Conservation (phyloP, 2,888 invertebrate species). For the Eulithis prunata region DNA sequence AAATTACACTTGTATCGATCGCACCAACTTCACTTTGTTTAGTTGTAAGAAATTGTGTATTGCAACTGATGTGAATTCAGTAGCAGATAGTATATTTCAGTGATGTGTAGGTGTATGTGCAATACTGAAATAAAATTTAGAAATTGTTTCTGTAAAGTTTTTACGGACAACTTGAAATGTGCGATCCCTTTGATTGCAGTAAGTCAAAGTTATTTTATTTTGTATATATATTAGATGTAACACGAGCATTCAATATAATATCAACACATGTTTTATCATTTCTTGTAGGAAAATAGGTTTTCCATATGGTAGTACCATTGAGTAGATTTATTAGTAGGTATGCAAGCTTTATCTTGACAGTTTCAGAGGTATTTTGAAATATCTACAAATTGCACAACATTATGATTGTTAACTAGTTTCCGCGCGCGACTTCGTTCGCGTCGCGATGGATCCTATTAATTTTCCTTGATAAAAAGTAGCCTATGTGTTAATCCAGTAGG, state of each 20-base stretch:
- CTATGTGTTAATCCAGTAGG: no score
- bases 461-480: no score
- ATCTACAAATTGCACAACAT: no score
- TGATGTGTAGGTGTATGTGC: slow-evolving; percentile 53
- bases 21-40: slow-evolving; percentile 65
- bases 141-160: slow-evolving; percentile 2
- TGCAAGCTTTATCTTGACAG: no score
- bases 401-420: no score
- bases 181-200: slow-evolving; percentile 64
- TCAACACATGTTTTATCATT: background rate
- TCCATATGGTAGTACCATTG: slow-evolving; percentile 23
- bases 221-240: no score
- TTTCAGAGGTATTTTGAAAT: no score
- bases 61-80: slow-evolving; percentile 67
- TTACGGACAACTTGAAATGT: slow-evolving; percentile 16
- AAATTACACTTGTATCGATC: slow-evolving; percentile 50
- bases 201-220: slow-evolving; percentile 42
- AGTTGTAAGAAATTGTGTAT: slow-evolving; percentile 46
- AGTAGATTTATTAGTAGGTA: no score
- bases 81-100: slow-evolving; percentile 68
- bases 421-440: no score
- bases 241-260: no score
- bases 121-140: slow-evolving; percentile 4
- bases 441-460: no score
- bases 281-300: background rate